Conservation (phyloP, 2,113 vertebrate genomes). For the Capreolus pygargus region DNA sequence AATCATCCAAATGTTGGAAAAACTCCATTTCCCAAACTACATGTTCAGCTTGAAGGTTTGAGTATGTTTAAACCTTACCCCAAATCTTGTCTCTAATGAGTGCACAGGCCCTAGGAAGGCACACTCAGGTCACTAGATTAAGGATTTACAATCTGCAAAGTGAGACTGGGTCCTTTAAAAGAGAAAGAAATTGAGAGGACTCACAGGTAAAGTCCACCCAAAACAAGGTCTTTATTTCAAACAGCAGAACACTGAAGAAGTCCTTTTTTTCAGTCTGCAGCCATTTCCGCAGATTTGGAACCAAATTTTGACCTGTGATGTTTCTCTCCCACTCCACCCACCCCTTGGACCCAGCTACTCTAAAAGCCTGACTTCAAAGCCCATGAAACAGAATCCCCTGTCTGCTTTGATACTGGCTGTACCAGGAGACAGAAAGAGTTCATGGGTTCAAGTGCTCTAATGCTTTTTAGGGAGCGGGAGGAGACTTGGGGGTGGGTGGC, state of each 20-base stretch:
- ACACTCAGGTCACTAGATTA: not conserved
- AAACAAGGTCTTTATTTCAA: not conserved
- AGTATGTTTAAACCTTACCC: not conserved
- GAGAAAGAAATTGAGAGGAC: not conserved
- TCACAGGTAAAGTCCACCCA: not conserved
- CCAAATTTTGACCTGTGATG: not conserved
- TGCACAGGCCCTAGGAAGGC: not conserved
- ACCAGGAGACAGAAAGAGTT: not conserved
- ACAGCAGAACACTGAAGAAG: not conserved
- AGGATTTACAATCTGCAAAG: not conserved
- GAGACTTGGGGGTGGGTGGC: not conserved
- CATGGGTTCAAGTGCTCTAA: not conserved
- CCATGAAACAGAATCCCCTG: not conserved
- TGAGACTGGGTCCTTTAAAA: not conserved
- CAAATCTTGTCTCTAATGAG: not conserved
- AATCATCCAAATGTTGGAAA: not conserved
- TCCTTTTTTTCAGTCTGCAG: not conserved
- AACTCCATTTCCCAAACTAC: not conserved
- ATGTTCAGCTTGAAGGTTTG: not conserved
- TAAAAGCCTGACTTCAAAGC: conserved; percentile 25
- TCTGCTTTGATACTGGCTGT: not conserved
- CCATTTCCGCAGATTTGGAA: not conserved
- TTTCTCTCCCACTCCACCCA: not conserved
- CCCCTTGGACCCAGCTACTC: not conserved
- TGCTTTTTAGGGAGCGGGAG: not conserved